Conservation (phyloP, 2,797 vertebrate genomes). For the Pipistrellus kuhlii region DNA sequence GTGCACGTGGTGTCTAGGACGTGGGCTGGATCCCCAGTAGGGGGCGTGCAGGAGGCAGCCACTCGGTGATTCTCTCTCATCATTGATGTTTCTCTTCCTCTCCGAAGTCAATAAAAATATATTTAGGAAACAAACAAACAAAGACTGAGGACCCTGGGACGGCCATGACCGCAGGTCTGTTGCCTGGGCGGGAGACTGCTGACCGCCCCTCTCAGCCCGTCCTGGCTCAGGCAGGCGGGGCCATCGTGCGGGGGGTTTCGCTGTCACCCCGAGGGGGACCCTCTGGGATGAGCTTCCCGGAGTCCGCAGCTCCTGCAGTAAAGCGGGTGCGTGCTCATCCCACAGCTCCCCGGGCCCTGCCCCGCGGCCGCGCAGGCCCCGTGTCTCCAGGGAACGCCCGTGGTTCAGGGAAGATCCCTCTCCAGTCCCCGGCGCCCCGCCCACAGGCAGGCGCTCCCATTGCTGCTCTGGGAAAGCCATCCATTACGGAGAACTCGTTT, state of each 20-base stretch:
- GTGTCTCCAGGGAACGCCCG: slow-evolving; percentile 82
- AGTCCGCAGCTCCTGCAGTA: slow-evolving; percentile 85
- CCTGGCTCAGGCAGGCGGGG: slow-evolving; percentile 79
- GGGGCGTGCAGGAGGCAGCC: too few relatives aligned
- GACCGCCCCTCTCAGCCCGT: slow-evolving; percentile 77
- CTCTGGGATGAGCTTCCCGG: slow-evolving; percentile 81
- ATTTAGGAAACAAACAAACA: too few relatives aligned
- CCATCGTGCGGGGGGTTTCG: slow-evolving; percentile 84
- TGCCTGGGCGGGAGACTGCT: slow-evolving; percentile 73
- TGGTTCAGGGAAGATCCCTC: slow-evolving; percentile 85
- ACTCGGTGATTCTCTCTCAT: too few relatives aligned
- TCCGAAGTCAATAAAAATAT: too few relatives aligned
- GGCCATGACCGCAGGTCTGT: slow-evolving; percentile 63
- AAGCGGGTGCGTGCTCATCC: slow-evolving; percentile 86
- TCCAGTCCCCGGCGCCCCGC: slow-evolving; percentile 78
- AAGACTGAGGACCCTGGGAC: neutral
- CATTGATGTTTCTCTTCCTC: too few relatives aligned
- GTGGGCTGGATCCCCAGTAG: too few relatives aligned
- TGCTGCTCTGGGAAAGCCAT: slow-evolving; percentile 88
- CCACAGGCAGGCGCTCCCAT: slow-evolving; percentile 84
- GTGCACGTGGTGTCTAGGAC: too few relatives aligned
- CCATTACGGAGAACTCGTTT: slow-evolving; percentile 88
- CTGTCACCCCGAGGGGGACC: slow-evolving; percentile 82
- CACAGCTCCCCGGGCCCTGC: slow-evolving; percentile 83
- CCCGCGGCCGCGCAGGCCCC: slow-evolving; percentile 82